Evolutionary conservation across 2,888 invertebrate genomes (phyloP).

Genomic region (Acanthosepion pharaonis): DNA sequence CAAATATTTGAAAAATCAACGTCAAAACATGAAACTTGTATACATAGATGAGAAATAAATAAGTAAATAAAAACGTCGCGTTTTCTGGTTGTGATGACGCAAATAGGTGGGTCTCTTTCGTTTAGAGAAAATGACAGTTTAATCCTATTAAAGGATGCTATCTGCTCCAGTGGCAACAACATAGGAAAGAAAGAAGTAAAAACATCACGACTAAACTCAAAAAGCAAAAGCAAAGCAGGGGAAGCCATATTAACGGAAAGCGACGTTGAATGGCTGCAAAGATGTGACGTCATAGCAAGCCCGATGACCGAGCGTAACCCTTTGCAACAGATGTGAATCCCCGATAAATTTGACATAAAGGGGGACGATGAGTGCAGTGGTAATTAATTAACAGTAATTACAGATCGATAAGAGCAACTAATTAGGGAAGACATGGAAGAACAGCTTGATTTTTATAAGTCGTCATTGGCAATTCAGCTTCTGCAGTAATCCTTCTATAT

Average conservation of each 20-base stretch:
- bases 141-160: conserved; percentile 12
- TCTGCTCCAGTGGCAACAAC: background rate
- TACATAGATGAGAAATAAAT: background rate
- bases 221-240: background rate
- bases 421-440: background rate
- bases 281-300: conserved; percentile 9
- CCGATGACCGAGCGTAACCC: background rate
- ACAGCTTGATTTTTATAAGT: background rate
- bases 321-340: background rate
- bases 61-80: background rate
- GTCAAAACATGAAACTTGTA: background rate
- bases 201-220: background rate
- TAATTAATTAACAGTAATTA: conserved; percentile 33
- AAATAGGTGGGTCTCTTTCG: background rate
- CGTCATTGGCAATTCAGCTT: background rate
- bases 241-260: background rate
- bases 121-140: background rate
- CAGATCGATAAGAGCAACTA: conserved; percentile 1
- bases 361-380: background rate
- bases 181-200: background rate
- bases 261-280: background rate
- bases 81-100: background rate
- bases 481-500: background rate
- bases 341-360: conserved; percentile 8
- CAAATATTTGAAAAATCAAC: background rate